Evolutionary conservation across 2,797 vertebrate genomes (phyloP).

Genomic region (Cheirogaleus major): DNA sequence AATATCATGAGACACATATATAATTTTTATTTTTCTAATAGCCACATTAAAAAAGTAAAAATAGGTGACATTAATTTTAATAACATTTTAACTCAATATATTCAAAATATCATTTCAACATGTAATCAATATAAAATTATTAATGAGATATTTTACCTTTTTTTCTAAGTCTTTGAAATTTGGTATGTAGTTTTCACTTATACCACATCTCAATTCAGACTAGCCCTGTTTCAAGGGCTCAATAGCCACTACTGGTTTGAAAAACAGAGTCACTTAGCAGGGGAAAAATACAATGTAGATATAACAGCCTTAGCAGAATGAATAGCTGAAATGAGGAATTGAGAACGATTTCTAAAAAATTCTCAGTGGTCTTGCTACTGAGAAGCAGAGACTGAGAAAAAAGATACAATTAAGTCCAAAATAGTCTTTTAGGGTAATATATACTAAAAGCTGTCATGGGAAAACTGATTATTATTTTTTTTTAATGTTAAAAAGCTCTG

Average conservation of each 20-base stretch:
- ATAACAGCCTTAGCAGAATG: background rate
- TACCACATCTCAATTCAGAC: background rate
- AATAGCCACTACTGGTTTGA: background rate
- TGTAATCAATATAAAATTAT: background rate
- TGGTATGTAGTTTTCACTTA: background rate
- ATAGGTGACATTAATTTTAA: background rate
- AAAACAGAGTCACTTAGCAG: background rate
- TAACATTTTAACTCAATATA: background rate
- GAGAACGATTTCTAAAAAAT: slow-evolving; percentile 33
- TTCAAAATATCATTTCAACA: background rate
- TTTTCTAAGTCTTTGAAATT: background rate
- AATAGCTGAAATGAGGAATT: background rate
- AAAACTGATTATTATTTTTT: background rate
- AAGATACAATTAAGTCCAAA: background rate
- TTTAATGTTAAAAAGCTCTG: background rate
- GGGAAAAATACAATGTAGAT: background rate
- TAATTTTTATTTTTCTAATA: slow-evolving; percentile 14
- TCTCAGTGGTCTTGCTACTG: slow-evolving; percentile 7
- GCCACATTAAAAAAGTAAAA: background rate
- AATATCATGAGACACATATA: background rate
- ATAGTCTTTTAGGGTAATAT: background rate
- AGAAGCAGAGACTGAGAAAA: slow-evolving; percentile 24
- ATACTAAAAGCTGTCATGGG: background rate
- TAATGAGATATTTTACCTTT: background rate
- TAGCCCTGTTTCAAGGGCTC: background rate